phyloP scores from a whole-genome alignment of 92 coral and sea anemone genomes.

The Palythoa heliodiscus region DNA sequence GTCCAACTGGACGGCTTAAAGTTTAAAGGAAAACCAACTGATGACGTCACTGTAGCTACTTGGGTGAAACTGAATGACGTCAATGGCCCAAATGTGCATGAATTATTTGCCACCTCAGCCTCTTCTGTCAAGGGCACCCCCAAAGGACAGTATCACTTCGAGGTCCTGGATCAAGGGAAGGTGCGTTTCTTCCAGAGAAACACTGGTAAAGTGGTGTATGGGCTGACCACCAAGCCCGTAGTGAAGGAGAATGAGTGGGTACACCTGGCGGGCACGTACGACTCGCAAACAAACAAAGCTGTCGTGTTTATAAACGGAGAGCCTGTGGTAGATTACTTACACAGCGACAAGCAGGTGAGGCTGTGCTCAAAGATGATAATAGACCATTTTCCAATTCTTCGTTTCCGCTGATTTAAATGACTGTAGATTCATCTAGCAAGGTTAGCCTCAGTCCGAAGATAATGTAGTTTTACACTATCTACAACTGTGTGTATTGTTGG shows the following conservation, averaged over 20 bases:
- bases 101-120: conserved; percentile 72
- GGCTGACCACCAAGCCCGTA: conserved; percentile 69
- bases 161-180: conserved; percentile 73
- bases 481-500: too few relatives aligned
- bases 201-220: conserved; percentile 78
- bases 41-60: conserved; percentile 79
- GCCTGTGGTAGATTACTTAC: conserved; percentile 69
- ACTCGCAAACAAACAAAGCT: conserved; percentile 74
- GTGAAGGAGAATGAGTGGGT: conserved; percentile 78
- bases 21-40: conserved; percentile 82
- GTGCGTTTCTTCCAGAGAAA: conserved; percentile 91
- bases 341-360: conserved; percentile 63
- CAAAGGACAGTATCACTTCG: conserved; percentile 85
- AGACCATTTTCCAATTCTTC: too few relatives aligned
- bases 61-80: conserved; percentile 82
- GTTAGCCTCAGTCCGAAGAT: too few relatives aligned
- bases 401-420: too few relatives aligned
- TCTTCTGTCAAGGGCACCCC: conserved; percentile 41
- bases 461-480: too few relatives aligned
- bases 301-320: conserved; percentile 73
- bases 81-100: conserved; percentile 66
- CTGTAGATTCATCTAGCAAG: too few relatives aligned
- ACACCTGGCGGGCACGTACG: conserved; percentile 79
- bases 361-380: not conserved
- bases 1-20: conserved; percentile 76